Base-by-base conservation (phyloP, 2,888 invertebrate species). In the Mamestra brassicae region DNA sequence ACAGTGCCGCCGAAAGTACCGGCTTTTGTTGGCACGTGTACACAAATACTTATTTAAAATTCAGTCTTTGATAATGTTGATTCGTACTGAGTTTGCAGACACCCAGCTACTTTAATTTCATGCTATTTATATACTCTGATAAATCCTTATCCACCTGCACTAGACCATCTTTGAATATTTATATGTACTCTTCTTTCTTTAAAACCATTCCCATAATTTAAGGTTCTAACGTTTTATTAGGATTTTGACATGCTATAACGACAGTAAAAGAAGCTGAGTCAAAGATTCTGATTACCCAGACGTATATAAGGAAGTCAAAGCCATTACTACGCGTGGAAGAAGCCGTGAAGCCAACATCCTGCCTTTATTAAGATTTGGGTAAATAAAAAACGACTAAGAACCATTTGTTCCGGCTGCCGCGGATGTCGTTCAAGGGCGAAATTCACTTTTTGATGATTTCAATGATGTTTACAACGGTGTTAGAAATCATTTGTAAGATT, bases 361-460 rank as follows among this genome's bases (percentile, higher is more conserved):
- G 96, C 89, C 92, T 93, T 94, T 94, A 93, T 91, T 89, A 88
- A 88, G 89, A 92, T 89, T 91, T 92, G 88, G 86, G 88, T 88
- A 94, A 94, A 94, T 93, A 94, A 93, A 93, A 94, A 94, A 93
- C 84, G 87, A 87, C 88, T 79, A 85, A 91, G 90, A 87, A 88
- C 92, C 92, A 96, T 96, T 95, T 92, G 95, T 95, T 95, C 93
- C 95, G 94, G 93, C 92, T 93, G 93, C 92, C 91, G 91, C 94
- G 95, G 95, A 96, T 96, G 94, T 95, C 94, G 94, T 95, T 93
- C 95, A 96, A 96, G 96, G 95, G 90, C 95, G 88, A 86, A 90
- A 92, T 91, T 95, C 93, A 93, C 93, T 94, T 95, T 94, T 92
- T 85, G 92, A 91, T 91, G 88, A 86, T 89, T 89, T 85, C 80